phyloP scores from a whole-genome alignment of 1,140 invertebrate species.

The Melipona quadrifasciata region DNA sequence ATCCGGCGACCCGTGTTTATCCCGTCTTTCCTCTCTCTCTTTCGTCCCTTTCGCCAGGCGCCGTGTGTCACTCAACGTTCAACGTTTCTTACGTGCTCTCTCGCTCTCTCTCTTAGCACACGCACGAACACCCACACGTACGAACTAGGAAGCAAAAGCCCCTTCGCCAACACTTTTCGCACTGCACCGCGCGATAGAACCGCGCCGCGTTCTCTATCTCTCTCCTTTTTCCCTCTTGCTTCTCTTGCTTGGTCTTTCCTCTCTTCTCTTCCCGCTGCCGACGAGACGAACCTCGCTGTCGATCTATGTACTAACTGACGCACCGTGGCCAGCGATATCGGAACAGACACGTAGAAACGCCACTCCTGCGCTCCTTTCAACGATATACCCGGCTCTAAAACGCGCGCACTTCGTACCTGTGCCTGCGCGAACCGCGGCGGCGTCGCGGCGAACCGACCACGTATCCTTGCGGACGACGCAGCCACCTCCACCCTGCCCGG shows the following conservation, averaged over 20 bases:
- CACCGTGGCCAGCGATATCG: constrained; percentile 15
- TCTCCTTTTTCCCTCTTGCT: not conserved
- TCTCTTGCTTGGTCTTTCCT: not conserved
- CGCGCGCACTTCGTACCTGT: constrained; percentile 49
- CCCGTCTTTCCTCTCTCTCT: constrained; percentile 27
- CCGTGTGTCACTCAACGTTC: constrained; percentile 44
- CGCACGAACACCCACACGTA: constrained; percentile 27
- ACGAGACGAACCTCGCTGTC: constrained; percentile 10
- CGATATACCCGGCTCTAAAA: constrained; percentile 45
- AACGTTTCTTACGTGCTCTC: constrained; percentile 21
- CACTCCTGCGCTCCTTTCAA: constrained; percentile 50
- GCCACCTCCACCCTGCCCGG: constrained; percentile 52
- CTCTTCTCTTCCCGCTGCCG: constrained; percentile 3
- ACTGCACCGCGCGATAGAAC: constrained; percentile 49
- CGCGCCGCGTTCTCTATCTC: constrained; percentile 35
- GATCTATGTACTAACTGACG: not conserved
- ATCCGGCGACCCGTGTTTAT: constrained; percentile 42
- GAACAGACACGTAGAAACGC: constrained; percentile 43
- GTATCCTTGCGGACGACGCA: constrained; percentile 47
- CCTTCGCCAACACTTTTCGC: constrained; percentile 55
- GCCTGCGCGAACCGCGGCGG: constrained; percentile 53
- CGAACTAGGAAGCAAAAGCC: constrained; percentile 28
- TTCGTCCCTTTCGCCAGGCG: not conserved
- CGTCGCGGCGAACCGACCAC: constrained; percentile 49
- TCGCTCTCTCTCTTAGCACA: constrained; percentile 11